Evolutionary conservation across 2,113 vertebrate species (phyloP).

Genomic region (Aleadryas rufinucha): DNA sequence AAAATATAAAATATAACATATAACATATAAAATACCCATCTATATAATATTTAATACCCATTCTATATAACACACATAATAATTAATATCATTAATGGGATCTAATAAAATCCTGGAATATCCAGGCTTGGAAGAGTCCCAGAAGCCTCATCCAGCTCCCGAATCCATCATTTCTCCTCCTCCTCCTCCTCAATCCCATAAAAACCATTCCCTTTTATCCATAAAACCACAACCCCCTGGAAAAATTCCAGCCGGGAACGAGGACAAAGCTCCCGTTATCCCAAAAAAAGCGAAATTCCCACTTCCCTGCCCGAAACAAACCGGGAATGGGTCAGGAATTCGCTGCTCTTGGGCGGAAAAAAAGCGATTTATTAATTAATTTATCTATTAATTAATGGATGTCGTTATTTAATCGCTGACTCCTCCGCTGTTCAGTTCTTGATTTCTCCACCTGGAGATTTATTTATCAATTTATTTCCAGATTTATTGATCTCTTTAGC

Average conservation of each 20-base stretch:
- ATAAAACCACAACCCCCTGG: not conserved
- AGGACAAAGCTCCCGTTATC: not conserved
- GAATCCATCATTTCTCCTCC: too few species aligned
- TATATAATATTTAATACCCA: too few species aligned
- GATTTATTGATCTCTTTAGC: not conserved
- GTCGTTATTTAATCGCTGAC: not conserved
- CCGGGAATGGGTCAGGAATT: not conserved
- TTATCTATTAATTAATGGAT: not conserved
- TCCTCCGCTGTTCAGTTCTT: not conserved
- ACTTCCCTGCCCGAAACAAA: not conserved
- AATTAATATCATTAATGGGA: too few species aligned
- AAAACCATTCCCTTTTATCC: not conserved
- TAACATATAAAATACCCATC: too few species aligned
- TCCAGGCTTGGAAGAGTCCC: not conserved
- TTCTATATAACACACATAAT: too few species aligned
- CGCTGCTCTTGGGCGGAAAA: not conserved
- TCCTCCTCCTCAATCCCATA: too few species aligned
- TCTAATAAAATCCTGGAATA: not conserved
- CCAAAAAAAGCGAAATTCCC: not conserved
- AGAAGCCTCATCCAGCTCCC: not conserved
- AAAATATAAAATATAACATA: too few species aligned
- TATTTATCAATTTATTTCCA: not conserved
- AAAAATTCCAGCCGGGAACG: not conserved
- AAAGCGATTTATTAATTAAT: not conserved
- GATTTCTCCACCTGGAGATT: not conserved